Percentiles rank a stretch among this genome's conserved stretches.
These are phyloP conservation scores for Schizopygopsis pylzovi DNA, from an alignment of 2,797 vertebrate genomes.

Conservation along the genomic window DNA sequence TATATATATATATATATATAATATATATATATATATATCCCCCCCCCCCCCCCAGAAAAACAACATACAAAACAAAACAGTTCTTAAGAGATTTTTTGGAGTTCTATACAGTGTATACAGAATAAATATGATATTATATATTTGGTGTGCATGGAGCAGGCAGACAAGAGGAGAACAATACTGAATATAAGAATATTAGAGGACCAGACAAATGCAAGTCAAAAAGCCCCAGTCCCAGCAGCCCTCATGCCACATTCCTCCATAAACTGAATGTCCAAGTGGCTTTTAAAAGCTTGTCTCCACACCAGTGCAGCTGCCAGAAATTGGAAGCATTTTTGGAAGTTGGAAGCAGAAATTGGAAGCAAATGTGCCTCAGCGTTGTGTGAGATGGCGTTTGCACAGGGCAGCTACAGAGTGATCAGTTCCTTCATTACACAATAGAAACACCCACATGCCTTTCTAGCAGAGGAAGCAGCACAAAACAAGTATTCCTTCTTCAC, in stretches of 20 bases:
- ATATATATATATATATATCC: too few relatives aligned
- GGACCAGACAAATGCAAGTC: neutral
- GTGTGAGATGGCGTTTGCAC: too few relatives aligned
- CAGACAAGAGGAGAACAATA: neutral
- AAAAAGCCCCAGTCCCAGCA: neutral
- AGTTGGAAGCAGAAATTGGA: too few relatives aligned
- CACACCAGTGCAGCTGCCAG: too few relatives aligned
- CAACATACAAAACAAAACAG: too few relatives aligned
- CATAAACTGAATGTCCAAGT: neutral
- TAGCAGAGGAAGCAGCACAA: neutral
- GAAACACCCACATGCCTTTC: slow-evolving; percentile 8
- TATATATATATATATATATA: too few relatives aligned
- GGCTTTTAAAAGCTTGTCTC: slow-evolving; percentile 17
- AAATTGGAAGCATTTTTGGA: too few relatives aligned
- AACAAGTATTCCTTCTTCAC: slow-evolving; percentile 10
- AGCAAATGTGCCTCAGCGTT: too few relatives aligned
- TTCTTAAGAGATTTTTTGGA: too few relatives aligned
- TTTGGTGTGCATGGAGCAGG: neutral
- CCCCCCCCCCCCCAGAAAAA: too few relatives aligned
- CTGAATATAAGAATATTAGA: neutral
- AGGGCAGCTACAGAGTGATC: too few relatives aligned
- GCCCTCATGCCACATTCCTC: neutral
- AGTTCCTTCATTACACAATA: too few relatives aligned
- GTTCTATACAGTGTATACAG: neutral
- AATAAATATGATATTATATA: neutral